Evolutionary conservation across 2,113 vertebrate genomes (phyloP), one percentile per base, ranked within the genome.

Genomic region (Catharus bicknelli): DNA sequence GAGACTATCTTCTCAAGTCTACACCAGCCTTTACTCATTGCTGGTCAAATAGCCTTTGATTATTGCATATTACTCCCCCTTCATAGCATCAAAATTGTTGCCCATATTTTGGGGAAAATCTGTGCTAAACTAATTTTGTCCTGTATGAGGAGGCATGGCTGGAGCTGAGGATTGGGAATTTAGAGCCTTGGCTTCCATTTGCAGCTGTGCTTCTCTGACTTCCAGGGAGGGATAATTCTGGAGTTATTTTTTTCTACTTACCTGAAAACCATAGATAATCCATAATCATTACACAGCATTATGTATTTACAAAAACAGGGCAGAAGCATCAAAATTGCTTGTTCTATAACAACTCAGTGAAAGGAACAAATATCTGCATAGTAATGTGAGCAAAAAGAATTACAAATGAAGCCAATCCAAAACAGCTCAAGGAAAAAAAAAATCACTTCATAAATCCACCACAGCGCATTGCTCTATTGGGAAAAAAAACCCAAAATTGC

Each of bases 231-330:
- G 11, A 45, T 75, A 92, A 70, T 86, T 90, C 82, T 79, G 59
- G 47, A 79, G 55, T 11, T 0, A 42, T 73, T 83, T 95, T 90
- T 61, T 79, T n/a, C 47, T 80, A 23, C 72, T 74, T 88, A 85
- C 67, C 74, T 88, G 78, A 90, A 93, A 85, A 92, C 72, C 82
- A 79, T 27, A 23, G 70, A 34, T 85, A 92, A 92, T 77, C 84
- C 69, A 84, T 92, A 83, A 61, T n/a, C 30, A 90, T 91, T 92
- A 76, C 25, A 51, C 4, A 40, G 51, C 87, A 94, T 80, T 88
- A 90, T 61, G 54, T 42, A 69, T 70, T 79, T 76, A 69, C 23
- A 92, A 63, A 86, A 94, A 55, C 38, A 55, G 54, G 42, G 23
- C 54, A 92, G 40, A 91, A 80, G 43, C 74, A 93, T 55, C 50